Conservation (phyloP, 1,140 invertebrate genomes). For the Scaptomyza graminum region DNA sequence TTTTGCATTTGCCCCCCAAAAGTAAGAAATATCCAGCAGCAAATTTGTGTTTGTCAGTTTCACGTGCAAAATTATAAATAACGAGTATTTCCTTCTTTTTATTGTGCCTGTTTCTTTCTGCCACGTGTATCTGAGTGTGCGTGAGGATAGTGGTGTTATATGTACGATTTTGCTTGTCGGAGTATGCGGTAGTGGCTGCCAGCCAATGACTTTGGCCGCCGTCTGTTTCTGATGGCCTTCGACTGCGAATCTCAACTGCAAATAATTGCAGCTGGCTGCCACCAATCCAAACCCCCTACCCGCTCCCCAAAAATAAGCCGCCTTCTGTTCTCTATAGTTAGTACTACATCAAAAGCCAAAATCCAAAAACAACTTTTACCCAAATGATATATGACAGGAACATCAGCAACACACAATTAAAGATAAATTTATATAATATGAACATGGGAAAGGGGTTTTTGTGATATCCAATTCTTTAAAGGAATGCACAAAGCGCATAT, state of each 20-base stretch:
- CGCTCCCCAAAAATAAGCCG: conserved; percentile 6
- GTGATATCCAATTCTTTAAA: background rate
- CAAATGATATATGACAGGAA: conserved; percentile 7
- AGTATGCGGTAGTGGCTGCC: conserved; percentile 45
- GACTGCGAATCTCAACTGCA: conserved; percentile 60
- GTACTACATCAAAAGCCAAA: background rate
- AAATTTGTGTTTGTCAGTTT: conserved; percentile 66
- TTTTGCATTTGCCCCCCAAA: conserved; percentile 35
- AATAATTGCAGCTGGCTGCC: conserved; percentile 76
- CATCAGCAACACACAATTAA: background rate
- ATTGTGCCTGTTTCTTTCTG: conserved; percentile 16
- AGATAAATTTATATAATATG: background rate
- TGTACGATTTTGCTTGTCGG: background rate
- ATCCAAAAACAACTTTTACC: conserved; percentile 15
- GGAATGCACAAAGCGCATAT: too few species aligned
- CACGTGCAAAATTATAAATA: conserved; percentile 81
- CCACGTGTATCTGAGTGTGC: conserved; percentile 1
- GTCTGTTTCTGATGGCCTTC: conserved; percentile 80
- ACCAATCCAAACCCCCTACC: background rate
- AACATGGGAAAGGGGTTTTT: too few species aligned
- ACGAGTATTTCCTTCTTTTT: conserved; percentile 40
- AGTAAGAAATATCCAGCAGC: conserved; percentile 4
- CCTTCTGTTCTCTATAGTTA: background rate
- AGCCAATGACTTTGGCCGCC: conserved; percentile 61
- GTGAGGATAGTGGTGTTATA: background rate